phyloP scores from a whole-genome alignment of 35 echinoderm and acorn worm species.

The Ophioderma brevispina region DNA sequence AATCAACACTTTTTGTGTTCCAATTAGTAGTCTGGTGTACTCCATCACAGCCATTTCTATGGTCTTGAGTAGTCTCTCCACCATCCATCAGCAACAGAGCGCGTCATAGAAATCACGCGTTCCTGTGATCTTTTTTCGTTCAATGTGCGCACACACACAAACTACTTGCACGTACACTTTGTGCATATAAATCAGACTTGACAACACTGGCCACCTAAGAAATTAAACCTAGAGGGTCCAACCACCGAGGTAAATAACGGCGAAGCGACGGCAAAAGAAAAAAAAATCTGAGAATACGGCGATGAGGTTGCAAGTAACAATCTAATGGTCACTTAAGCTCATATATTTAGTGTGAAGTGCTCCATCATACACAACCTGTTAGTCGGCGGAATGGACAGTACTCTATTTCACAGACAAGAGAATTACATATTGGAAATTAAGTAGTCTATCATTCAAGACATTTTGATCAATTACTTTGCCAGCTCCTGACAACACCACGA shows the following conservation, averaged over 20 bases:
- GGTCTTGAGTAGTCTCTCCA: no score
- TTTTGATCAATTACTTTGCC: no score
- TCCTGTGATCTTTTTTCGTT: neutral
- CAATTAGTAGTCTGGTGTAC: no score
- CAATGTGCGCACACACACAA: slow-evolving; percentile 12
- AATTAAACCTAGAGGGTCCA: neutral
- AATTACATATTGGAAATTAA: no score
- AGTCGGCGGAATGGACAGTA: no score
- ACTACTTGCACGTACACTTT: neutral
- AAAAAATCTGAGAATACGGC: neutral
- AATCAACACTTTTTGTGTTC: no score
- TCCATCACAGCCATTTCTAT: no score
- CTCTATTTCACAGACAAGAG: no score
- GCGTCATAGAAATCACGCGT: no score
- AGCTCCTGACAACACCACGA: no score
- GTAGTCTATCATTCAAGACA: no score
- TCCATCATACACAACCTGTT: neutral
- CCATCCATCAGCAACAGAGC: no score
- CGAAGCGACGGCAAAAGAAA: neutral
- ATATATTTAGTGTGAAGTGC: neutral
- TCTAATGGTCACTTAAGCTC: slow-evolving; percentile 9
- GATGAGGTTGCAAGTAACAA: neutral
- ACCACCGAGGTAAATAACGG: neutral
- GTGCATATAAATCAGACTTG: neutral
- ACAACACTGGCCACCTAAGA: neutral